These are phyloP conservation scores for Cuniculus paca DNA, from an alignment of 2,797 vertebrate genomes.

Conservation along the genomic window DNA sequence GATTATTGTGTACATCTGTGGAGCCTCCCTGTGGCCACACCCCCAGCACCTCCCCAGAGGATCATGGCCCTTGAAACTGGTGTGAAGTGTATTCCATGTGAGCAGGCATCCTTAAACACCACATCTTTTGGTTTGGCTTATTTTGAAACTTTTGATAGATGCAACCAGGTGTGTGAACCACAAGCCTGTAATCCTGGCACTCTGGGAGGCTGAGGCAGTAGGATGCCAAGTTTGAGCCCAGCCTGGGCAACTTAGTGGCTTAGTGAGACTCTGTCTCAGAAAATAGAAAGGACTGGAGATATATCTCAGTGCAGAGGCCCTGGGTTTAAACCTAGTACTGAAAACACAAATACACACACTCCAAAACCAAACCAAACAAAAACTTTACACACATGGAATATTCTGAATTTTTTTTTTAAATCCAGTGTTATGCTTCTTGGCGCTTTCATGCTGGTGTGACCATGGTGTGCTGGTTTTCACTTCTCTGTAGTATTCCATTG, in stretches of 20 bases:
- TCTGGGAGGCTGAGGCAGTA: not conserved
- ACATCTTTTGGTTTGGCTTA: not conserved
- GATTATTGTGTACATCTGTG: not conserved
- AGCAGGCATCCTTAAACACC: not conserved
- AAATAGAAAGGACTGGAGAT: not conserved
- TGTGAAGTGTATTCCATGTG: not conserved
- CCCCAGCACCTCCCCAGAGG: not conserved
- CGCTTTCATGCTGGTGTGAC: not conserved
- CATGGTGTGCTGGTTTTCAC: not conserved
- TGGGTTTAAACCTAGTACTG: not conserved
- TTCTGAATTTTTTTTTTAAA: not conserved
- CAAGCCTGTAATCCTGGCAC: not conserved
- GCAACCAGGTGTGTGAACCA: not conserved
- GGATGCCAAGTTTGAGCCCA: not conserved
- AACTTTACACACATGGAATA: not conserved
- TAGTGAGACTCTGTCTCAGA: not conserved
- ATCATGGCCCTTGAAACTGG: no score
- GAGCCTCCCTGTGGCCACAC: not conserved
- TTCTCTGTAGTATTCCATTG: not conserved
- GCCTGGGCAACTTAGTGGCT: not conserved
- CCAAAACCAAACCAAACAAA: not conserved
- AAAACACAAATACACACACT: not conserved
- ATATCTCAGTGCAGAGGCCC: not conserved
- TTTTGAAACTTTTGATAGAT: not conserved
- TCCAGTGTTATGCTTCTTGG: not conserved